phyloP scores from a whole-genome alignment of 23 tunicate genomes.

The Halocynthia roretzi region DNA sequence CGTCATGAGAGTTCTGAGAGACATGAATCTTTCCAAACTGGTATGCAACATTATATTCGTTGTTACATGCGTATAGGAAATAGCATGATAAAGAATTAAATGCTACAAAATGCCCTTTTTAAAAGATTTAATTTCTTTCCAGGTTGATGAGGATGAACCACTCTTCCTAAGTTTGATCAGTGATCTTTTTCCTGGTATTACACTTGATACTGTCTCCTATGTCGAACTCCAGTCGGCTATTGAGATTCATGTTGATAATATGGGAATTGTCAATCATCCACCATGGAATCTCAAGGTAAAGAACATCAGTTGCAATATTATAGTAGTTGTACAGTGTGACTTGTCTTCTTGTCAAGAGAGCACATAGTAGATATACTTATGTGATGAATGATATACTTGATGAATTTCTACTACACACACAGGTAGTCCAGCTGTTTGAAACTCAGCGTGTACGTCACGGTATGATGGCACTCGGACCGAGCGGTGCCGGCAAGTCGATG shows the following conservation, averaged over 20 bases:
- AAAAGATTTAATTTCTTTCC: neutral
- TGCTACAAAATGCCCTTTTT: too few species aligned
- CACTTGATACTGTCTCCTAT: constrained; percentile 88
- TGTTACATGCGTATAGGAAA: too few species aligned
- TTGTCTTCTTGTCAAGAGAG: too few species aligned
- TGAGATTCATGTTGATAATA: constrained; percentile 52
- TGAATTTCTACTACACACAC: too few species aligned
- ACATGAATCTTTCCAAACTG: constrained; percentile 95
- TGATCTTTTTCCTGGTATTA: constrained; percentile 96
- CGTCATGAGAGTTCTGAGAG: constrained; percentile 96
- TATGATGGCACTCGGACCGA: constrained; percentile 97
- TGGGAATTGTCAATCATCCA: constrained; percentile 97
- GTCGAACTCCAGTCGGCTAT: constrained; percentile 89
- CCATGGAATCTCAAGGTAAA: constrained; percentile 99
- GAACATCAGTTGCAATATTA: neutral
- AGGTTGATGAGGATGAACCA: constrained; percentile 99
- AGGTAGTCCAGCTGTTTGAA: constrained; percentile 96
- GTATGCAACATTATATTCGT: constrained; percentile 23
- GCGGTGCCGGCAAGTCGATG: constrained; percentile 92
- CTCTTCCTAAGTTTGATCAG: constrained; percentile 85
- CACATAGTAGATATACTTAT: too few species aligned
- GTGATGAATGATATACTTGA: too few species aligned
- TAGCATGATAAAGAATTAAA: too few species aligned
- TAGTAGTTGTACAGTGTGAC: neutral
- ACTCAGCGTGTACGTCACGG: constrained; percentile 98